Conservation (phyloP, 2,888 invertebrate genomes). For the Phaedon cochleariae region DNA sequence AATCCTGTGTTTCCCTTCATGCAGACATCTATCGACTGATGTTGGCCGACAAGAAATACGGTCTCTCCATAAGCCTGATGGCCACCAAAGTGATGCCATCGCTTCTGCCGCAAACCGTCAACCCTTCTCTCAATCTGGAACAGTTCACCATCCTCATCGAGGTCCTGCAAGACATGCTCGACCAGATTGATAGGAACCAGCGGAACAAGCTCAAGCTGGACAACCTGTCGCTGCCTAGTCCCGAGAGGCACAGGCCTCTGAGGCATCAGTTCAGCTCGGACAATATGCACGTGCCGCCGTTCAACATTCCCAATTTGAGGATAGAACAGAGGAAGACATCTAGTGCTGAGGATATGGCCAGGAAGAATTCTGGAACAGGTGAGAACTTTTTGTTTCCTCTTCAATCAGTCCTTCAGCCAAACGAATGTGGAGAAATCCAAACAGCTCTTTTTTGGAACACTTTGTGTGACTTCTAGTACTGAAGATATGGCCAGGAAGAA, state of each 20-base stretch:
- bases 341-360: constrained; percentile 90
- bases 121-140: constrained; percentile 83
- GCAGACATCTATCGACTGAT: constrained; percentile 92
- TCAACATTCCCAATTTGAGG: constrained; percentile 87
- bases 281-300: constrained; percentile 84
- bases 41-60: constrained; percentile 90
- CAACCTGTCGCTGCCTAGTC: constrained; percentile 77
- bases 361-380: constrained; percentile 81
- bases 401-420: too few relatives aligned
- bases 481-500: constrained; percentile 92
- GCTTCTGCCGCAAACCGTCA: constrained; percentile 90
- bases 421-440: too few relatives aligned
- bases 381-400: too few relatives aligned
- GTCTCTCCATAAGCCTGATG: constrained; percentile 88
- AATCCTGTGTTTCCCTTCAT: constrained; percentile 42
- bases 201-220: constrained; percentile 89
- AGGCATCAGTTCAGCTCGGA: constrained; percentile 87
- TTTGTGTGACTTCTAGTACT: constrained; percentile 88
- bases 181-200: constrained; percentile 87
- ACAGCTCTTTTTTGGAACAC: too few relatives aligned
- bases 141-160: constrained; percentile 82
- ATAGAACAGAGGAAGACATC: constrained; percentile 89
- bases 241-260: constrained; percentile 77
- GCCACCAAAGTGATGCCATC: constrained; percentile 94
- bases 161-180: constrained; percentile 92